A percentile compares a stretch with the other conserved stretches of the same genome.
Evolutionary conservation across 2,888 invertebrate genomes (phyloP).

Genomic region (Elysia crispata): DNA sequence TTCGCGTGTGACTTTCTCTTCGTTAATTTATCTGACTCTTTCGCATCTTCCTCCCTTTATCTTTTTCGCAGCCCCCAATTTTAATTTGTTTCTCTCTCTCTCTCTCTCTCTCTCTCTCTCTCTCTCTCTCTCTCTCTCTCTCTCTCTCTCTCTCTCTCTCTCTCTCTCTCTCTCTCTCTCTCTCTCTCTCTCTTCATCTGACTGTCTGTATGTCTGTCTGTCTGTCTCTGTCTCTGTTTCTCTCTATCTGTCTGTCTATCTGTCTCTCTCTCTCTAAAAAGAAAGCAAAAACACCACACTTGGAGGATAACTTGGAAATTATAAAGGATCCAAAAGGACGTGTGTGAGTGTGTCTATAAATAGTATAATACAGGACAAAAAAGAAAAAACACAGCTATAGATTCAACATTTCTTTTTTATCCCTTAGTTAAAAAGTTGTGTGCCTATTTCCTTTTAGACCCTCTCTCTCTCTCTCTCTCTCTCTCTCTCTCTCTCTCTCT

Average conservation of each 20-base stretch:
- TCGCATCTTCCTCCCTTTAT: conserved; percentile 14
- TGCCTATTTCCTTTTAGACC: no score
- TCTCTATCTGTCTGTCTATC: conserved; percentile 14
- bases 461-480: no score
- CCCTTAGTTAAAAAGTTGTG: no score
- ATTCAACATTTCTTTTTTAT: no score
- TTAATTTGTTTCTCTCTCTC: conserved; percentile 18
- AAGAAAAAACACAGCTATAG: no score
- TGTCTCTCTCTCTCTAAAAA: conserved; percentile 20
- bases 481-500: background rate
- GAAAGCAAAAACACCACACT: no score
- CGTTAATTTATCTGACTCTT: conserved; percentile 4
- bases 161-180: conserved; percentile 27
- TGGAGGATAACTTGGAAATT: no score
- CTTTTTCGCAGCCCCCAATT: conserved; percentile 18
- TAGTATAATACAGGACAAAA: no score
- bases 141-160: conserved; percentile 21
- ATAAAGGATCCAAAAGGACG: no score
- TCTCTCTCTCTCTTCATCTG: background rate
- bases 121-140: background rate
- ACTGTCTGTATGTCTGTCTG: background rate
- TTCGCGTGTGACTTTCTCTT: background rate
- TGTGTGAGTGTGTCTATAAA: no score
- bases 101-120: conserved; percentile 10
- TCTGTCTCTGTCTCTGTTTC: background rate